Evolutionary conservation across 1,140 invertebrate species (phyloP).

Genomic region (Neodiprion pinetum): DNA sequence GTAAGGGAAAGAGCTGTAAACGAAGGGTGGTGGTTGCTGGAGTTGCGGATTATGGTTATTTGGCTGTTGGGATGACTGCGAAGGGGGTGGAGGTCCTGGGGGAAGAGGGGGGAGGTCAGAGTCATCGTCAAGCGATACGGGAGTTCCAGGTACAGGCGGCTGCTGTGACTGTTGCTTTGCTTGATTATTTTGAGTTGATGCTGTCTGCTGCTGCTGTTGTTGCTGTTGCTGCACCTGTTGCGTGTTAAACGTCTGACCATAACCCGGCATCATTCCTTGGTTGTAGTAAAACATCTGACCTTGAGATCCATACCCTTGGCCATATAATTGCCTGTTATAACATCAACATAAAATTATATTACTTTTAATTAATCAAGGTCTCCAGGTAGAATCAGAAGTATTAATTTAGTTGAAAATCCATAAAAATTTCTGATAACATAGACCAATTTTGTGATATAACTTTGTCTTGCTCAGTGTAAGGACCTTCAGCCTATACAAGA

Average conservation of each 20-base stretch:
- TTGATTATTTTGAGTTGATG: slow-evolving; percentile 43
- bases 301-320: slow-evolving; percentile 50
- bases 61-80: slow-evolving; percentile 58
- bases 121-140: slow-evolving; percentile 56
- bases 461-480: no score
- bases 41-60: slow-evolving; percentile 59
- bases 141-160: slow-evolving; percentile 49
- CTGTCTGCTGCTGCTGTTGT: slow-evolving; percentile 26
- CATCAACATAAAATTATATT: not conserved
- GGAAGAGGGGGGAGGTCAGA: slow-evolving; percentile 59
- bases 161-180: slow-evolving; percentile 46
- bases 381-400: no score
- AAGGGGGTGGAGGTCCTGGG: slow-evolving; percentile 58
- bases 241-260: slow-evolving; percentile 49
- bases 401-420: no score
- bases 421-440: no score
- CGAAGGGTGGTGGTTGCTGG: slow-evolving; percentile 33
- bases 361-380: no score
- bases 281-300: slow-evolving; percentile 56
- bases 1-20: slow-evolving; percentile 49
- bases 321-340: slow-evolving; percentile 53
- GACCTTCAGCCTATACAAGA: no score
- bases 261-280: slow-evolving; percentile 54
- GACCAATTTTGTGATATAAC: no score
- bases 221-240: slow-evolving; percentile 47